Evolutionary conservation across 2,113 vertebrate species (phyloP), one percentile per base, ranked within the genome.

Genomic region (Podarcis raffonei): DNA sequence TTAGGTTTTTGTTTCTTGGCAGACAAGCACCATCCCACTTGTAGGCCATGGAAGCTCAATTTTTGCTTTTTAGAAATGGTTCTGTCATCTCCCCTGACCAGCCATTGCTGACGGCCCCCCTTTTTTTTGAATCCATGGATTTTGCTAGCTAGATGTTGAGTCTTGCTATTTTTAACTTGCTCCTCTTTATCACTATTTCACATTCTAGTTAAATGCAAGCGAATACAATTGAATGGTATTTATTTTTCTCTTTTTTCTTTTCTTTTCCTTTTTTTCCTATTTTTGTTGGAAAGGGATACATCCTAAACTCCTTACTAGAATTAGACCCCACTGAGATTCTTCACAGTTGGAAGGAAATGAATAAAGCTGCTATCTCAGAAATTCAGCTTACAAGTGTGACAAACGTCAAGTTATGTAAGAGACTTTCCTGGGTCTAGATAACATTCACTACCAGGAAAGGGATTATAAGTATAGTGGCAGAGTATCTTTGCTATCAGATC

Each of bases 341-440:
- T 94, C 93, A 91, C 95, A 92, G 94, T 95, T 93, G 95, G 94
- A 95, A 93, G 94, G 92, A 92, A 96, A 91, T 87, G 89, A 94
- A 93, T 93, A 95, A 95, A 95, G 93, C 94, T 95, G 95, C 94
- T 95, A 94, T 95, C 95, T 93, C 94, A 91, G 84, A 95, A 95
- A 95, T 94, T 92, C 94, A 95, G 94, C 92, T 95, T 93, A 90
- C 90, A 93, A 86, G 93, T 91, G 84, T 91, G 94, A 95, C 92
- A 94, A 89, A 90, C 82, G 86, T 59, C 89, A 88, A 88, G 91
- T 95, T 95, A 95, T 91, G 90, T 93, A 95, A 96, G 90, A 89
- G 94, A 90, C 93, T 94, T 94, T 91, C 68, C 89, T 93, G 92
- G 90, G 92, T 94, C 88, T 94, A 92, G 90, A 95, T 94, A 94